A percentile compares a stretch with the other conserved stretches of the same genome.
Evolutionary conservation across 2,797 vertebrate species (phyloP).

Genomic region (Pampus argenteus): DNA sequence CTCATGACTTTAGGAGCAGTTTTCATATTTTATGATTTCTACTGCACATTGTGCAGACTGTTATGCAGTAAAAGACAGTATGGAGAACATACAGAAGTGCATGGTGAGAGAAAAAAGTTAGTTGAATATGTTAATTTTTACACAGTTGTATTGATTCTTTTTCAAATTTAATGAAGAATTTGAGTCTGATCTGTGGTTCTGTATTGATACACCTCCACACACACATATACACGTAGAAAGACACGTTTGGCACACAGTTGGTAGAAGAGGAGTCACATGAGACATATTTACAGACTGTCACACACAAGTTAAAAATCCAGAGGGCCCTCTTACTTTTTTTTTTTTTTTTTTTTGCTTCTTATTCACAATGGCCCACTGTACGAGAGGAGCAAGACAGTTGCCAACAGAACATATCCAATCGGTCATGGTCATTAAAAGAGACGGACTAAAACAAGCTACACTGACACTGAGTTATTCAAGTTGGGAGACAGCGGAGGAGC

Average conservation of each 20-base stretch:
- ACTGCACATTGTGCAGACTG: neutral
- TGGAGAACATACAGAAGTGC: neutral
- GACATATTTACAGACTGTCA: constrained; percentile 62
- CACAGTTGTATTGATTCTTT: neutral
- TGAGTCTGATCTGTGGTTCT: neutral
- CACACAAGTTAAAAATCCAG: constrained; percentile 60
- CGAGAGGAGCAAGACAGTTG: constrained; percentile 65
- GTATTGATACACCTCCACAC: neutral
- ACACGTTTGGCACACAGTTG: constrained; percentile 19
- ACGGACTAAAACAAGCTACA: constrained; percentile 79
- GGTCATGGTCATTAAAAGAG: constrained; percentile 76
- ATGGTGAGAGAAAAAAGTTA: neutral
- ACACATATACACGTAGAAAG: constrained; percentile 4
- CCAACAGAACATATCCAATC: constrained; percentile 85
- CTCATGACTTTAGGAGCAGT: neutral
- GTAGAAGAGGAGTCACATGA: constrained; percentile 59
- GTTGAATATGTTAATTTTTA: neutral
- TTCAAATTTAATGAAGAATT: neutral
- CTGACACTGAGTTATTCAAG: constrained; percentile 77
- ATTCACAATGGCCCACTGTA: constrained; percentile 81
- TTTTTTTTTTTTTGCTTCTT: constrained; percentile 43
- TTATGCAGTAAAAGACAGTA: neutral
- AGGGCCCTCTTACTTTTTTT: constrained; percentile 36
- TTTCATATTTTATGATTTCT: neutral
- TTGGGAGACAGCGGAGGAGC: constrained; percentile 47